These are phyloP conservation scores for Vidua macroura DNA, from an alignment of 2,113 vertebrate species.

Conservation along the genomic window DNA sequence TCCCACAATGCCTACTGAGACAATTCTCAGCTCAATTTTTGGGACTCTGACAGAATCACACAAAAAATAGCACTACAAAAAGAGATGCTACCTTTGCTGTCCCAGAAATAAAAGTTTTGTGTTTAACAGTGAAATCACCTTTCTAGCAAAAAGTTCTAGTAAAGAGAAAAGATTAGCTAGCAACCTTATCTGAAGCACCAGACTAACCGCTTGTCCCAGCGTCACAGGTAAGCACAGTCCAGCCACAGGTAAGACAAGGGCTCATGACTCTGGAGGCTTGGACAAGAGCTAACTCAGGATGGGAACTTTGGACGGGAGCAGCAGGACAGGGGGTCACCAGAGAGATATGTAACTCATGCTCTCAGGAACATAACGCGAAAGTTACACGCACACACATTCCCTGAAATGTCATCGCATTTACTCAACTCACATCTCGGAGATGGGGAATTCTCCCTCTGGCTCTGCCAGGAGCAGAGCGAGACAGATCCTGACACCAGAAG, in stretches of 20 bases:
- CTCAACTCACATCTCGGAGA: constrained; percentile 11
- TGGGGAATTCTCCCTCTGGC: neutral
- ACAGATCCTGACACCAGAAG: neutral
- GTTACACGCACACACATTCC: neutral
- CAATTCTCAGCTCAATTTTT: neutral
- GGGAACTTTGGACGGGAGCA: neutral
- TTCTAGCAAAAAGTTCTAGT: neutral
- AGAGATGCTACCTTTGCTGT: neutral
- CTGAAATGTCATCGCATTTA: constrained; percentile 26
- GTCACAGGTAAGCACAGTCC: neutral
- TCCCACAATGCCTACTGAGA: neutral
- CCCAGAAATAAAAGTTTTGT: neutral
- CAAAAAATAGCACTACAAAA: neutral
- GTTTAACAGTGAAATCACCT: neutral
- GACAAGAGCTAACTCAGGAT: neutral
- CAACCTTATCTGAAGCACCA: neutral
- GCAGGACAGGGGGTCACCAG: neutral
- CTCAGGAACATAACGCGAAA: neutral
- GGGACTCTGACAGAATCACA: neutral
- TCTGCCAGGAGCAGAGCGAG: neutral
- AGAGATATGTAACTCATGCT: neutral
- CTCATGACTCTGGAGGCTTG: neutral
- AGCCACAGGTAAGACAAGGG: neutral
- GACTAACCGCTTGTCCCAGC: neutral
- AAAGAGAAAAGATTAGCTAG: neutral